Evolutionary conservation across 2,888 invertebrate genomes (phyloP), one percentile per base, ranked within the genome.

Genomic region (Julus scanicus): DNA sequence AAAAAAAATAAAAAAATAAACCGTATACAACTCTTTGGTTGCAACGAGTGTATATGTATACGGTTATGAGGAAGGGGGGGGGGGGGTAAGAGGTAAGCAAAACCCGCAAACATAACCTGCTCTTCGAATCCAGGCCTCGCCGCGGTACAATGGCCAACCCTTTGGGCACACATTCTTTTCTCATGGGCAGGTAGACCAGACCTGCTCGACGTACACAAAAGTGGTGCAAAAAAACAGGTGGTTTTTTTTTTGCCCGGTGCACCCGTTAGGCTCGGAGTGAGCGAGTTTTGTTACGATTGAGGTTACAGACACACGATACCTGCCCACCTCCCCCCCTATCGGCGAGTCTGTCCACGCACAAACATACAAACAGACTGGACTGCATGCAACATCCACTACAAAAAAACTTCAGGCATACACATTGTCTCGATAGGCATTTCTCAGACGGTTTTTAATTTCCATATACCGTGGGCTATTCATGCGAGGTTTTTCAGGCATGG

Each of bases 81-180:
- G 80, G 80, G 15, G 80, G 80, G 80, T 39, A 80, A 53, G 80
- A 80, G 37, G 80, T 80, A 80, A 80, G 80, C 80, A 80, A 80
- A 80, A 80, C 37, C 80, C 37, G 80, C 29, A 80, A 80, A 80
- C 80, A 80, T 80, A 80, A 80, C 80, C 80, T 80, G 80, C 80
- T 37, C 29, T 11, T 37, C 11, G 71, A 71, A 29, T 39, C 37
- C 37, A 37, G 80, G 53, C 53, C 53, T 53, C 53, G 53, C 17
- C 17, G 53, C 44, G 53, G 80, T 29, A 80, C 80, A 80, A 80
- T 80, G 80, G 85, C 85, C 85, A 85, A 85, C 85, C 85, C 85
- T 85, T 85, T 85, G 49, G 85, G 85, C 85, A 85, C 85, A n/a
- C 85, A 85, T 85, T 85, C 85, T 85, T 85, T 84, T 85, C 44